Evolutionary conservation across 2,113 vertebrate species (phyloP), one percentile per base, ranked within the genome.

Genomic region (Cranoglanis bouderius): DNA sequence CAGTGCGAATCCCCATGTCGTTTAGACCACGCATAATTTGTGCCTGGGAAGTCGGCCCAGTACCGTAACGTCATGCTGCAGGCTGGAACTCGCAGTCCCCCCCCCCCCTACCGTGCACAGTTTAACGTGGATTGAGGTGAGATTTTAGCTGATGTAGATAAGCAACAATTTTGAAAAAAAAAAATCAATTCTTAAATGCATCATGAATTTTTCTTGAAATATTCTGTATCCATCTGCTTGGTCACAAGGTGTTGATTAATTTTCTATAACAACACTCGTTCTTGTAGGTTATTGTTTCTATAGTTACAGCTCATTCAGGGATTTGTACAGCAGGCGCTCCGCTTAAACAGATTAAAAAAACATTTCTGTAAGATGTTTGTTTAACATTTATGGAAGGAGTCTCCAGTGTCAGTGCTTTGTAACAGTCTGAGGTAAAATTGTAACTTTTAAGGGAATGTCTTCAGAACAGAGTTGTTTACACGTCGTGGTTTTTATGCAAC

Each of bases 11-110:
- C 13, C 86, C 86, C 14, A n/a, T 12, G 46, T 10, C 32, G 18
- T 67, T 70, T 82, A 82, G 77, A 38, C 61, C n/a, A 29, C 2
- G 16, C 6, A 24, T 38, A 26, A 35, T 53, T 24, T 32, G 40
- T 82, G 77, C 78, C 77, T 55, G 77, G 86, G 86, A 87, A 70
- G 12, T 51, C 10, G 74, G 86, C 86, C 77, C 85, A 67, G 57
- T 65, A 40, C 29, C 46, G 43, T 87, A 67, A 67, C 75, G 59
- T 51, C 78, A 65, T 40, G 78, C 38, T 19, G 77, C 6, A n/a
- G 59, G 12, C 57, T 77, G 75, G 72, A 81, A 53, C 46, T 87
- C 13, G 8, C 43, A 53, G 57, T 70, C 43, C 72, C 63, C 38
- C 18, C 26, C 38, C 26, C 2, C 24, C 70, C 51, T 57, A 18